phyloP scores from a whole-genome alignment of 2,113 vertebrate genomes.

The Cathartes aura region DNA sequence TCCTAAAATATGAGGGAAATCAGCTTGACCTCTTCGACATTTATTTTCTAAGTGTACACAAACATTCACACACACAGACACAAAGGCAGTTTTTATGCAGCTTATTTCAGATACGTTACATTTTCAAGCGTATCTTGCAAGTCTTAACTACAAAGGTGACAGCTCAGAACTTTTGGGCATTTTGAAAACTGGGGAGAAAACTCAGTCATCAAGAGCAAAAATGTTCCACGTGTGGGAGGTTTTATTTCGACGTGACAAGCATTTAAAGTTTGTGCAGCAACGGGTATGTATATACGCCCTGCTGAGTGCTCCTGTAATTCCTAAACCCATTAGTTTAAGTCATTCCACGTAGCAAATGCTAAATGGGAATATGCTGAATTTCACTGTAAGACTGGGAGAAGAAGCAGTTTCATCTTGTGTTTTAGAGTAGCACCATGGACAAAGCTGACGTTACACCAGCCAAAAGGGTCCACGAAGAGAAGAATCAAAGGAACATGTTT shows the following conservation, averaged over 20 bases:
- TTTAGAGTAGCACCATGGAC: slow-evolving; percentile 25
- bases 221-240: background rate
- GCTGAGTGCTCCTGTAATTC: background rate
- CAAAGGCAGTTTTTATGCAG: background rate
- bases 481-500: background rate
- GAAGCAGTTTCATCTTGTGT: background rate
- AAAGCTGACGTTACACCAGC: background rate
- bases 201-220: slow-evolving; percentile 2
- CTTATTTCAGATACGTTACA: background rate
- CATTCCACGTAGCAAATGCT: background rate
- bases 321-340: background rate
- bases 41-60: slow-evolving; percentile 39
- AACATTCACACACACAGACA: background rate
- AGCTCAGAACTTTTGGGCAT: slow-evolving; percentile 36
- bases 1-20: slow-evolving; percentile 46
- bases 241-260: background rate
- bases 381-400: background rate
- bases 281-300: fast-evolving
- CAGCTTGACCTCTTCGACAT: background rate
- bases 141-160: slow-evolving; percentile 9
- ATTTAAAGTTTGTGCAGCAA: background rate
- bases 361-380: background rate
- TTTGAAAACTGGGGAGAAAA: slow-evolving; percentile 13
- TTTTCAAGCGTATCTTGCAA: background rate
- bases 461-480: background rate